These are phyloP conservation scores for Apantesis nais DNA, from an alignment of 2,888 invertebrate species.

Conservation along the genomic window DNA sequence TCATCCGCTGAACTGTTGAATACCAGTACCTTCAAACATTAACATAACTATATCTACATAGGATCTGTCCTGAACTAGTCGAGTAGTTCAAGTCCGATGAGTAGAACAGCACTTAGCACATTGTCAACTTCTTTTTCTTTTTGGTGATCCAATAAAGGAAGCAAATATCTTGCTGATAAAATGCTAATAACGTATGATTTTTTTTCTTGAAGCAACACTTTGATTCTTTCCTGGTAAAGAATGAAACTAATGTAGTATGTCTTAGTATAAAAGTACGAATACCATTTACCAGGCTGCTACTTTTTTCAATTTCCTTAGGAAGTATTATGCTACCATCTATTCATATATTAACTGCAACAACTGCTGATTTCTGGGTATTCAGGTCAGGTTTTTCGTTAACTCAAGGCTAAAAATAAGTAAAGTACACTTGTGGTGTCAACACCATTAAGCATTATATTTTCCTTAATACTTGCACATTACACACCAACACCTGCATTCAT, in stretches of 20 bases:
- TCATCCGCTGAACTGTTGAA: constrained; percentile 6
- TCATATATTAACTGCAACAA: neutral
- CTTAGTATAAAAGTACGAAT: neutral
- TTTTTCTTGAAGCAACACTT: neutral
- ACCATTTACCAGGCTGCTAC: neutral
- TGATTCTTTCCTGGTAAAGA: neutral
- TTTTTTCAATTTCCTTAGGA: neutral
- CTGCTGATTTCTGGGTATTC: neutral
- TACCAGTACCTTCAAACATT: constrained; percentile 2
- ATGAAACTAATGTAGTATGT: neutral
- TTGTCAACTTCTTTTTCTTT: neutral
- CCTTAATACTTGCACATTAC: constrained; percentile 16
- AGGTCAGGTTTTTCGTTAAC: neutral
- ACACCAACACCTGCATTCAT: constrained; percentile 17
- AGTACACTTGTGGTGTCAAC: neutral
- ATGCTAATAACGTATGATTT: neutral
- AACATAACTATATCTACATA: neutral
- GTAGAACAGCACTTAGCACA: neutral
- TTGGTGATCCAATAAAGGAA: neutral
- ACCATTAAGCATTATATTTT: neutral
- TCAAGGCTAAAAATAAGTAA: neutral
- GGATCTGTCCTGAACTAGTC: neutral
- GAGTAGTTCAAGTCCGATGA: neutral
- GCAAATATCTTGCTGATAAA: too few species aligned
- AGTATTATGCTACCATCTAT: neutral